Percentiles rank a stretch among this genome's conserved stretches.
phyloP scores from a whole-genome alignment of 2,113 vertebrate species.

The Odontesthes bonariensis region DNA sequence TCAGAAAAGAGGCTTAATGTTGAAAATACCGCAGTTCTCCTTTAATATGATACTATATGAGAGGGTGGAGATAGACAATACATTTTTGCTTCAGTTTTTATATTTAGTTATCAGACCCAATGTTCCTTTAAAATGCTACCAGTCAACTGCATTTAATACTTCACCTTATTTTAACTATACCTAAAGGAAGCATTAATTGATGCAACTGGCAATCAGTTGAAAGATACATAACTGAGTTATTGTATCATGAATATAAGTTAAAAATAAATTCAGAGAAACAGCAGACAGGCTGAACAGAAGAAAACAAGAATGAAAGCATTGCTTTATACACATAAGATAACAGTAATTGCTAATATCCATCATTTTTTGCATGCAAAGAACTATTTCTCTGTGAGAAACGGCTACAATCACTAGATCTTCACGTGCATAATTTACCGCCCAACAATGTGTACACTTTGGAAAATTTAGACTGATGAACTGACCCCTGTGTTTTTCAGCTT shows the following conservation, averaged over 20 bases:
- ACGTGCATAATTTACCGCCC: neutral
- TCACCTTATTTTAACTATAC: too few species aligned
- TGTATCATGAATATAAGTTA: neutral
- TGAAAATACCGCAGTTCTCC: too few species aligned
- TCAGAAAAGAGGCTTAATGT: too few species aligned
- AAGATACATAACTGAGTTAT: neutral
- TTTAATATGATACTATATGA: neutral
- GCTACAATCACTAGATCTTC: neutral
- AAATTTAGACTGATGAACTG: constrained; percentile 11
- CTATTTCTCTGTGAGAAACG: neutral
- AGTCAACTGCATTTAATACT: too few species aligned
- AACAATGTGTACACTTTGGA: neutral
- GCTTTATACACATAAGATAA: neutral
- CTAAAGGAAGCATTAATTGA: too few species aligned
- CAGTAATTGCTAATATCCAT: too few species aligned
- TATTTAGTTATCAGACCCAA: neutral
- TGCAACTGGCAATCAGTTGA: neutral
- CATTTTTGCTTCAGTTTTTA: neutral
- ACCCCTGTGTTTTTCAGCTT: constrained; percentile 52
- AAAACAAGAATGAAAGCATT: neutral
- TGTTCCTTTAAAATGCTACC: too few species aligned
- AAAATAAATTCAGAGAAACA: too few species aligned
- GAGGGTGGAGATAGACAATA: neutral
- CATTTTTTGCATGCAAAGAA: neutral
- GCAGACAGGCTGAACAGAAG: neutral